A percentile compares a stretch with the other conserved stretches of the same genome.
These are phyloP conservation scores for Sebastes baramenuke DNA, from an alignment of 2,797 vertebrate species.

Conservation along the genomic window DNA sequence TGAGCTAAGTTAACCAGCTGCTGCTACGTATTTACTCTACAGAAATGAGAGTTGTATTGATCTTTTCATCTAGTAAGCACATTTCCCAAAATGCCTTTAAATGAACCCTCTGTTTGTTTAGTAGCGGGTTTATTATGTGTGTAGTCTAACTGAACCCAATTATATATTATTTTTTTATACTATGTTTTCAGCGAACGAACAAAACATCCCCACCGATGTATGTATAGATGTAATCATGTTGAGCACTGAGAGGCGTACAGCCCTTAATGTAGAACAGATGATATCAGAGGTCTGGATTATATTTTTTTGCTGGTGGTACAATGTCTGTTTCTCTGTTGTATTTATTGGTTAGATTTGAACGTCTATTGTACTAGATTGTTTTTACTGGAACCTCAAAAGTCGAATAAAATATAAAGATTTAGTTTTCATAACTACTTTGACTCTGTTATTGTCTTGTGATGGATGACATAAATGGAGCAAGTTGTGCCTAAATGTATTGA, in stretches of 20 bases:
- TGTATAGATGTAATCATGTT: not conserved
- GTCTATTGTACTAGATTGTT: slow-evolving; percentile 7
- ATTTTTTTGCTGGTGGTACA: slow-evolving; percentile 3
- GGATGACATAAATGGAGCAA: not conserved
- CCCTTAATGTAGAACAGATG: not conserved
- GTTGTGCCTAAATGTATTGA: not conserved
- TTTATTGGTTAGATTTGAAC: slow-evolving; percentile 40
- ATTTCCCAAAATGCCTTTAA: slow-evolving; percentile 1
- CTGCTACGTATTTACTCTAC: too few relatives aligned
- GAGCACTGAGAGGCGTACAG: not conserved
- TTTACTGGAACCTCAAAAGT: slow-evolving; percentile 20
- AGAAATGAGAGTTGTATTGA: rapidly evolving
- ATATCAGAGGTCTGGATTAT: not conserved
- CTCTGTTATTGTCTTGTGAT: not conserved
- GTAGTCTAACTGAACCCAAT: not conserved
- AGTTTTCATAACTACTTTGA: slow-evolving; percentile 28
- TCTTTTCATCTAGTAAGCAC: not conserved
- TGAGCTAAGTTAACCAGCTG: not conserved
- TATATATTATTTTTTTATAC: slow-evolving; percentile 13
- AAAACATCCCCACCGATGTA: not conserved
- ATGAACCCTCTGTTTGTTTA: not conserved
- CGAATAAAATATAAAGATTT: slow-evolving; percentile 42
- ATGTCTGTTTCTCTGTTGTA: slow-evolving; percentile 25
- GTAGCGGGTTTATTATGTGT: slow-evolving; percentile 2
- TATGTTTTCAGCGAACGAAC: slow-evolving; percentile 5